phyloP scores from a whole-genome alignment of 2,797 vertebrate genomes.

The Fratercula arctica region DNA sequence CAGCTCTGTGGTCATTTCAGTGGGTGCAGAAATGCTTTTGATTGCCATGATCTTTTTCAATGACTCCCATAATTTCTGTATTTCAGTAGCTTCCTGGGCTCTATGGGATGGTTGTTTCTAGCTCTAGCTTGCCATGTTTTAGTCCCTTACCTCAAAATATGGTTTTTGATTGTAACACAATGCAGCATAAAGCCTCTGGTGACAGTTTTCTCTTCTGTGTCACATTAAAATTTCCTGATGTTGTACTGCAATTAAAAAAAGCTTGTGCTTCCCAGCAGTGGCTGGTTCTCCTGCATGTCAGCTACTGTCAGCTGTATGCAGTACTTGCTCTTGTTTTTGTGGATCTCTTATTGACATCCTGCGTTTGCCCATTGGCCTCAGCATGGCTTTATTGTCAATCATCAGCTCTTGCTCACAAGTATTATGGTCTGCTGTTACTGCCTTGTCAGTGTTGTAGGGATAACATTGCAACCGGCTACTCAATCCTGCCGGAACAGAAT shows the following conservation, averaged over 20 bases:
- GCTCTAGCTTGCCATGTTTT: neutral
- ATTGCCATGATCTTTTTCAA: neutral
- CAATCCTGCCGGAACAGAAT: constrained; percentile 6
- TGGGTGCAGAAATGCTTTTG: neutral
- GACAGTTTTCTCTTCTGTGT: neutral
- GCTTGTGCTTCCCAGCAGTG: neutral
- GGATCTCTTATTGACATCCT: neutral
- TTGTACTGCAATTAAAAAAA: neutral
- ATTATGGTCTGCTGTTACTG: neutral
- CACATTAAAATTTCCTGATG: neutral
- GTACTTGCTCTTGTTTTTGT: neutral
- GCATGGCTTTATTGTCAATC: neutral
- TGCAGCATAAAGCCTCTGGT: neutral
- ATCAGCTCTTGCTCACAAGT: neutral
- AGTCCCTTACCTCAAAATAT: neutral
- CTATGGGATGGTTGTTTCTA: neutral
- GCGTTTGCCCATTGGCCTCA: neutral
- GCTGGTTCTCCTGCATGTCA: neutral
- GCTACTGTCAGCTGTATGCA: neutral
- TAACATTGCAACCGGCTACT: neutral
- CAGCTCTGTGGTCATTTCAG: neutral
- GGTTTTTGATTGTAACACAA: neutral
- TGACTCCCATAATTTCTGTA: neutral
- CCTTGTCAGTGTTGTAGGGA: constrained; percentile 17
- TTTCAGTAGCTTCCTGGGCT: neutral